Base-by-base conservation (phyloP, 2,888 invertebrate genomes). In the Scelioninae gen. 1 region DNA sequence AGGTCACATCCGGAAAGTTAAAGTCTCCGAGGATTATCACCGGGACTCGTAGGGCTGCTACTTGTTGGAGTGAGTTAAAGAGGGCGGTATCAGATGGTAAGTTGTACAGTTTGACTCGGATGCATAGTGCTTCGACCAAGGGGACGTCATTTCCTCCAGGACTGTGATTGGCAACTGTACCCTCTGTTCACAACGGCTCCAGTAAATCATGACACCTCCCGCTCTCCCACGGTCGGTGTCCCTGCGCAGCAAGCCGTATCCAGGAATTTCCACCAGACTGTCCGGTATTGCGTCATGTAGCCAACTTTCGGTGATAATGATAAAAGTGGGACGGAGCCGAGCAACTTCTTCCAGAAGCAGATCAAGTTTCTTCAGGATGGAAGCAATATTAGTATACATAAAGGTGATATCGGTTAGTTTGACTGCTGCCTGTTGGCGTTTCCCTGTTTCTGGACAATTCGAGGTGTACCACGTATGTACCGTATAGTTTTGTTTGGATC, bases 1-100 rank as follows among this genome's bases (percentile, higher is more conserved):
- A 63, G 16, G 47, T 32, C 63, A 63, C 10, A 29, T 47, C 8
- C 3, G 63, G 63, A 11, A 63, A 10, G 32, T 63, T 63, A 32
- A 63, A 62, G 10, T 62, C 62, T 1, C 62, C 62, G 10, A 62
- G 29, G n/a, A 63, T 49, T 32, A 63, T 49, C n/a, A 63, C 16
- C 13, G 63, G 63, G 49, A n/a, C 49, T 32, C 13, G 13, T 5
- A 13, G 2, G 1, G 15, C 13, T 16, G 47, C 49, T 23, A 34
- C 49, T 45, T 49, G 47, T 10, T 13, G 34, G 23, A 63, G 31
- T 1, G 49, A 15, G 7, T 15, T 34, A 10, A 49, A 63, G 0
- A 34, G 16, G 13, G 32, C 63, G 10, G 13, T 1, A 40, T 49
- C 63, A 0, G 63, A 29, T 15, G 47, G 63, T 0, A 63, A 8